A percentile compares a stretch with the other conserved stretches of the same genome.
Evolutionary conservation across 2,888 invertebrate species (phyloP).

Genomic region (Habroteleia sp.): DNA sequence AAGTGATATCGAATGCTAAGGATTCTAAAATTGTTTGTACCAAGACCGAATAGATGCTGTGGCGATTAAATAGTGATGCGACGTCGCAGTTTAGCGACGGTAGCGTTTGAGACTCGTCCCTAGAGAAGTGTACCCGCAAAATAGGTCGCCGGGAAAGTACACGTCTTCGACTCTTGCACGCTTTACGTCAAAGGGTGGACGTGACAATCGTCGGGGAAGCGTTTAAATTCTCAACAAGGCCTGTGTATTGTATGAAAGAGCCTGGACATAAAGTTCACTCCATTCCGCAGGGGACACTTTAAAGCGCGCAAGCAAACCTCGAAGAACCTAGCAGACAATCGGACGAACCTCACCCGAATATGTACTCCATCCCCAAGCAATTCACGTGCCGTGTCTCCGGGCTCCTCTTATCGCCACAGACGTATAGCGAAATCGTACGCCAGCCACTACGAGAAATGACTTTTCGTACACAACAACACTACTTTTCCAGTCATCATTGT

Average conservation of each 20-base stretch:
- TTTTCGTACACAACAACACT: constrained; percentile 39
- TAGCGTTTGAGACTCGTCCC: constrained; percentile 47
- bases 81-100: constrained; percentile 37
- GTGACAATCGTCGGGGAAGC: constrained; percentile 64
- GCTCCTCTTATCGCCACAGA: constrained; percentile 40
- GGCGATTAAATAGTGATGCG: constrained; percentile 48
- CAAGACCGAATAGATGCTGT: constrained; percentile 5
- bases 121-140: constrained; percentile 45
- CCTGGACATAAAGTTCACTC: constrained; percentile 67
- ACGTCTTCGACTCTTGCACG: constrained; percentile 44
- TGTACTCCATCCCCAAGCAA: constrained; percentile 48
- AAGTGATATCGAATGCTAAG: constrained; percentile 2
- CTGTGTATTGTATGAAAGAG: constrained; percentile 60
- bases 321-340: constrained; percentile 60
- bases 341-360: constrained; percentile 48
- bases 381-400: constrained; percentile 45
- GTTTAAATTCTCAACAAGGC: constrained; percentile 62
- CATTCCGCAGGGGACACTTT: constrained; percentile 68
- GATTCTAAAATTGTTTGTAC: constrained; percentile 30
- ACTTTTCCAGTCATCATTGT: constrained; percentile 38
- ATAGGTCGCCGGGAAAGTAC: constrained; percentile 58
- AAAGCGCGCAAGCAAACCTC: constrained; percentile 67
- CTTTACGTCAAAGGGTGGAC: constrained; percentile 64
- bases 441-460: constrained; percentile 29
- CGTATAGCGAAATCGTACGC: constrained; percentile 45